Evolutionary conservation across 2,888 invertebrate genomes (phyloP).

Genomic region (Pterobdella sp.): DNA sequence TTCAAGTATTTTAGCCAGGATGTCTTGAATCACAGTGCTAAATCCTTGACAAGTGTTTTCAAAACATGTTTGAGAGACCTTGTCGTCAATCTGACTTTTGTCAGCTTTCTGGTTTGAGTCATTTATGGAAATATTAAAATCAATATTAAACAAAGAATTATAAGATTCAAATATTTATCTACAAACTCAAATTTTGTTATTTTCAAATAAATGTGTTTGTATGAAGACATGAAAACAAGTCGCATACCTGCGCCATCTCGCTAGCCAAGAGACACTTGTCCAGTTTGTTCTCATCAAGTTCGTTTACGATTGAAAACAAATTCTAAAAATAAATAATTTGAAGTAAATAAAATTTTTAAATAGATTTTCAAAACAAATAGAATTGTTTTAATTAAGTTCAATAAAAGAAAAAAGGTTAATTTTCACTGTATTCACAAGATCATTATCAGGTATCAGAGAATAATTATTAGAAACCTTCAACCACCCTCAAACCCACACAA

Average conservation of each 20-base stretch:
- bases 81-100: constrained; percentile 26
- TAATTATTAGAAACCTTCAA: too few relatives aligned
- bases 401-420: neutral
- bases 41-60: constrained; percentile 29
- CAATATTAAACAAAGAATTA: neutral
- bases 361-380: constrained; percentile 17
- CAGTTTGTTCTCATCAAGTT: constrained; percentile 30
- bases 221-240: neutral
- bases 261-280: constrained; percentile 28
- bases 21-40: constrained; percentile 29
- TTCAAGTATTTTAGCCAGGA: constrained; percentile 28
- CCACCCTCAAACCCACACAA: too few relatives aligned
- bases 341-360: constrained; percentile 10
- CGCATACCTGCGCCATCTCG: constrained; percentile 25
- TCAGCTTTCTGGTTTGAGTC: constrained; percentile 23
- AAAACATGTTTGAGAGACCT: constrained; percentile 28
- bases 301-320: constrained; percentile 30
- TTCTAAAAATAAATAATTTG: constrained; percentile 7
- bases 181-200: neutral
- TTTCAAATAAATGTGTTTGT: too few relatives aligned
- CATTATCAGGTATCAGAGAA: too few relatives aligned
- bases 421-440: neutral
- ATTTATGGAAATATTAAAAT: neutral
- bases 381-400: neutral
- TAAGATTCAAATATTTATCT: neutral